Conservation (phyloP, 2,888 invertebrate genomes). For the Carabus problematicus region DNA sequence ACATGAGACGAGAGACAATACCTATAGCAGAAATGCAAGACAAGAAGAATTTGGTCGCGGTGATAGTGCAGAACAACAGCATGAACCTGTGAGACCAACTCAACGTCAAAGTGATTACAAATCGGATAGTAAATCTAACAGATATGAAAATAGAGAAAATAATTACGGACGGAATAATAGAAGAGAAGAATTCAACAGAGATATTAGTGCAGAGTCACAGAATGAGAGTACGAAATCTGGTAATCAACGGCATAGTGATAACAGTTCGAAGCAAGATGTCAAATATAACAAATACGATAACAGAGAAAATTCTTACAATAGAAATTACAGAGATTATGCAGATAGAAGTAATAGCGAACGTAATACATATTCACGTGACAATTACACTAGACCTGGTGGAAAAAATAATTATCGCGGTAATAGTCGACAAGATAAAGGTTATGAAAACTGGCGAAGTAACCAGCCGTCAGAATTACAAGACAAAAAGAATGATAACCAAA, state of each 20-base stretch:
- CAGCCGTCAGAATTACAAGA: slow-evolving; percentile 6
- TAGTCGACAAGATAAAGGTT: slow-evolving; percentile 24
- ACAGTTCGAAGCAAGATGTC: slow-evolving; percentile 43
- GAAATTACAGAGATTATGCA: slow-evolving; percentile 50
- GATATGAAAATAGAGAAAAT: slow-evolving; percentile 15
- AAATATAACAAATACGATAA: slow-evolving; percentile 32
- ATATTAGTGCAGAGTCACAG: not conserved
- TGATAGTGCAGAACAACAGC: too few species aligned
- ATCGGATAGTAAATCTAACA: slow-evolving; percentile 38
- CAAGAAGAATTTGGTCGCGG: too few species aligned
- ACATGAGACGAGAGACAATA: slow-evolving; percentile 35
- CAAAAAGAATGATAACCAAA: slow-evolving; percentile 25
- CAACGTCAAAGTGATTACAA: slow-evolving; percentile 25
- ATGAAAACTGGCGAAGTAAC: slow-evolving; percentile 35
- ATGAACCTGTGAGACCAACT: not conserved
- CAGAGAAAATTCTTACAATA: slow-evolving; percentile 46
- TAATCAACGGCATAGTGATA: slow-evolving; percentile 26
- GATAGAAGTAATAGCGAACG: not conserved
- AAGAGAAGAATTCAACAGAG: slow-evolving; percentile 13
- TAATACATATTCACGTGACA: slow-evolving; percentile 25
- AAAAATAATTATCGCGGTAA: slow-evolving; percentile 30
- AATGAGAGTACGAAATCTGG: slow-evolving; percentile 1
- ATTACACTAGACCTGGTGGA: slow-evolving; percentile 16
- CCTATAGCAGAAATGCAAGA: slow-evolving; percentile 30
- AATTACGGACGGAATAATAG: slow-evolving; percentile 14